Conservation (phyloP, 23 tunicate species). For the Aplidium turbinatum region DNA sequence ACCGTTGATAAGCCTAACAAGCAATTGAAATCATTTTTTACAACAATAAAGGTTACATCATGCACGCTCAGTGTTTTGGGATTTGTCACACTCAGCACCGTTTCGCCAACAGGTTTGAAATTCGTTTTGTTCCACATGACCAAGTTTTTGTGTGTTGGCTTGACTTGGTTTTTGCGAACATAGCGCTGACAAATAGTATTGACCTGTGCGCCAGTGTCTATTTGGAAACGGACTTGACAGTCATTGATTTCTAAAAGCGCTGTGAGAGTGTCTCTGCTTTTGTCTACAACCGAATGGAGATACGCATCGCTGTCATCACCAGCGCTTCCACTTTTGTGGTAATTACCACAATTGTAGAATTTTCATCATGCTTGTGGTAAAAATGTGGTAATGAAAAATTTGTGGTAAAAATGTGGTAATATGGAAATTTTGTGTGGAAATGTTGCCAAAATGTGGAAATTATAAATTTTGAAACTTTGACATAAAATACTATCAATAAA, state of each 20-base stretch:
- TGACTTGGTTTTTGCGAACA: slow-evolving; percentile 27
- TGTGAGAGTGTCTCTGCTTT: not conserved
- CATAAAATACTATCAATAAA: too few relatives aligned
- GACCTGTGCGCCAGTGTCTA: slow-evolving; percentile 32
- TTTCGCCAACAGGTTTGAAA: slow-evolving; percentile 24
- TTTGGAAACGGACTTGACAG: slow-evolving; percentile 23
- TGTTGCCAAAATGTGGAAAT: too few relatives aligned
- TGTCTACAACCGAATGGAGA: not conserved
- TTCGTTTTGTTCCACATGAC: slow-evolving; percentile 29
- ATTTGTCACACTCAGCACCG: slow-evolving; percentile 2
- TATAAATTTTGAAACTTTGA: too few relatives aligned
- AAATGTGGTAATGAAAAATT: too few relatives aligned
- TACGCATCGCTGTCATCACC: slow-evolving; percentile 17
- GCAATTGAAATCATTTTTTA: slow-evolving; percentile 24
- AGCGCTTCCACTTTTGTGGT: too few relatives aligned
- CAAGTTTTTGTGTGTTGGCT: slow-evolving; percentile 6
- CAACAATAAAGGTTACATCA: slow-evolving; percentile 15
- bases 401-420: too few relatives aligned
- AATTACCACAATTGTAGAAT: too few relatives aligned
- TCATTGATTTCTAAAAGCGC: slow-evolving; percentile 17
- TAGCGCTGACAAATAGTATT: slow-evolving; percentile 22
- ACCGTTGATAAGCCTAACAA: slow-evolving; percentile 13
- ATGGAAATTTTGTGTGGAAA: too few relatives aligned
- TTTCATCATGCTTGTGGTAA: too few relatives aligned
- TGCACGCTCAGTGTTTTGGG: not conserved